These are phyloP conservation scores for Teleogryllus oceanicus DNA, from an alignment of 2,888 invertebrate species.

Conservation along the genomic window DNA sequence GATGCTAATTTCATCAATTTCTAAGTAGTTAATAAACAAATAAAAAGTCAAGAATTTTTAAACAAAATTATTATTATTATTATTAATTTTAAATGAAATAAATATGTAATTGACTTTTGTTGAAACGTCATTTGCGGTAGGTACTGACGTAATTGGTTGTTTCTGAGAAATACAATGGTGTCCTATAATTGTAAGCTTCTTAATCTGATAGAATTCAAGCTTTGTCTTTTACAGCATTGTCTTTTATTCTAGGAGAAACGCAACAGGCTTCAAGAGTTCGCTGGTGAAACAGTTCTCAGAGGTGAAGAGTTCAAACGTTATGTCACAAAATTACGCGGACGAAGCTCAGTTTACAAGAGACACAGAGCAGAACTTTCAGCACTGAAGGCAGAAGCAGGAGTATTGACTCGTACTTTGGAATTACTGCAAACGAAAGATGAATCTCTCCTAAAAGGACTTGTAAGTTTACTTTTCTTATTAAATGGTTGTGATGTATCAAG, in stretches of 20 bases:
- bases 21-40: too few species aligned
- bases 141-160: too few species aligned
- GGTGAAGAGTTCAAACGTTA: constrained; percentile 84
- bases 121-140: too few species aligned
- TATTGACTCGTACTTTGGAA: constrained; percentile 70
- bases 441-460: constrained; percentile 54
- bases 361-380: constrained; percentile 72
- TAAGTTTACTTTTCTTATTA: constrained; percentile 41
- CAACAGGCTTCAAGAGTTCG: constrained; percentile 47
- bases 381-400: constrained; percentile 71
- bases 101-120: too few species aligned
- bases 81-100: too few species aligned
- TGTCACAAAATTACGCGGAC: constrained; percentile 73
- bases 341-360: constrained; percentile 77
- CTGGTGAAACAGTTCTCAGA: constrained; percentile 66
- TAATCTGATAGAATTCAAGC: too few species aligned
- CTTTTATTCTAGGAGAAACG: constrained; percentile 46
- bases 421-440: constrained; percentile 58
- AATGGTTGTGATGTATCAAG: too few species aligned
- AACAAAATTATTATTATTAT: too few species aligned
- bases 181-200: too few species aligned
- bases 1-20: too few species aligned
- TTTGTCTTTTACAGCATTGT: neutral
- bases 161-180: too few species aligned
- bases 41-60: too few species aligned